A percentile compares a stretch with the other conserved stretches of the same genome.
Conservation (phyloP, 1,140 invertebrate species). For the Ips nitidus region DNA sequence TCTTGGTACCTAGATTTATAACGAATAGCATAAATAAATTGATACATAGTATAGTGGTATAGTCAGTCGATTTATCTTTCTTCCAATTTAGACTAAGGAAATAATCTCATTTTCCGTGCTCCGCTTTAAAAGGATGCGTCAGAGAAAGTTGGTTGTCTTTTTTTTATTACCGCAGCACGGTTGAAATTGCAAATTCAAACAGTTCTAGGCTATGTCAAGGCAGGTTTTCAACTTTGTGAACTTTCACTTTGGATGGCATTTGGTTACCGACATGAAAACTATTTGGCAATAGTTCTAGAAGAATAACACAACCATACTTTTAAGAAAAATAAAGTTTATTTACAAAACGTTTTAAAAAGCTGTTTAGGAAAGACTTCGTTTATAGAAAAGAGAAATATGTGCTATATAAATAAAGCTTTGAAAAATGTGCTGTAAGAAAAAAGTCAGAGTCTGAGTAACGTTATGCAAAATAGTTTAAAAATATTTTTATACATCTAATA, state of each 20-base stretch:
- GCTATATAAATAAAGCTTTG: neutral
- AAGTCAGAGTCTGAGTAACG: neutral
- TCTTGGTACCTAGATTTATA: no score
- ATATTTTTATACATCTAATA: neutral
- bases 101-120: neutral
- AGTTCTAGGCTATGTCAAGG: neutral
- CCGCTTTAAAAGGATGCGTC: neutral
- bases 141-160: neutral
- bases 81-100: no score
- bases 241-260: neutral
- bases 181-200: neutral
- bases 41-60: no score
- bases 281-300: no score
- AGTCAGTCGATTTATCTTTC: no score
- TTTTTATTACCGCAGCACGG: neutral
- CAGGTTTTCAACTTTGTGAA: neutral
- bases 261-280: no score
- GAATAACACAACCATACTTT: neutral
- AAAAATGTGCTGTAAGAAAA: neutral
- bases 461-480: neutral
- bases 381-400: neutral
- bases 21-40: no score
- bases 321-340: neutral
- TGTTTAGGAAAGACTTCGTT: neutral
- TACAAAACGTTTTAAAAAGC: neutral